Evolutionary conservation across 2,888 invertebrate species (phyloP), one percentile per base, ranked within the genome.

Genomic region (Noctuana brunneofusca): DNA sequence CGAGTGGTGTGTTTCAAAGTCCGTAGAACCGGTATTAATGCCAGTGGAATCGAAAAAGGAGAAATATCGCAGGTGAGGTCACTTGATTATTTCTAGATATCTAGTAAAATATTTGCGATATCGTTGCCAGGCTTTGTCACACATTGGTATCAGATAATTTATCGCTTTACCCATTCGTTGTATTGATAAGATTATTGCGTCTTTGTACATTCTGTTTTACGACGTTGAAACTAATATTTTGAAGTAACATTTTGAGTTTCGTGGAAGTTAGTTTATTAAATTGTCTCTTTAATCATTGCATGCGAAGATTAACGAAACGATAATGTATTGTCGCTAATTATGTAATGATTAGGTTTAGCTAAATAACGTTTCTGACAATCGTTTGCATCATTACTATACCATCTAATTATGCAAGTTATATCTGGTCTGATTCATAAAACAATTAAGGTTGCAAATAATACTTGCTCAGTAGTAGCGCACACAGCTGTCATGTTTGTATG

Each of bases 11-110:
- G 82, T 90, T 70, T 81, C 88, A 70, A 86, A 87, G 78, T 84
- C 88, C 62, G 73, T 76, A 67, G 85, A 86, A 78, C 86, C 89
- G 75, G 81, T 85, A 75, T 80, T 87, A 72, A 74, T 89, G 72
- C 88, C 86, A 65, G 83, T 86, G 71, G 88, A 90, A 84, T 82
- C 87, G 32, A 91, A 92, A 84, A 89, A 89, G 81, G 91, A 91
- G 76, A 92, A 92, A 80, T 91, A 91, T 84, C 81, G 88, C 81
- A 90, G 92, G 92, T 92, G 81, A 88, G 88, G 74, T 82, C 78
- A 81, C 75, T 81, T 75, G 68, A 75, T 71, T 76, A 77, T 79
- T 73, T 71, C 72, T 70, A 65, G 73, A 74, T 76, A 75, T 70
- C 68, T 48, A 43, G 63, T 66, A 64, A 79, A 83, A 83, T 86